Evolutionary conservation across 1,140 invertebrate genomes (phyloP).

Genomic region (Zaprionus davidi): DNA sequence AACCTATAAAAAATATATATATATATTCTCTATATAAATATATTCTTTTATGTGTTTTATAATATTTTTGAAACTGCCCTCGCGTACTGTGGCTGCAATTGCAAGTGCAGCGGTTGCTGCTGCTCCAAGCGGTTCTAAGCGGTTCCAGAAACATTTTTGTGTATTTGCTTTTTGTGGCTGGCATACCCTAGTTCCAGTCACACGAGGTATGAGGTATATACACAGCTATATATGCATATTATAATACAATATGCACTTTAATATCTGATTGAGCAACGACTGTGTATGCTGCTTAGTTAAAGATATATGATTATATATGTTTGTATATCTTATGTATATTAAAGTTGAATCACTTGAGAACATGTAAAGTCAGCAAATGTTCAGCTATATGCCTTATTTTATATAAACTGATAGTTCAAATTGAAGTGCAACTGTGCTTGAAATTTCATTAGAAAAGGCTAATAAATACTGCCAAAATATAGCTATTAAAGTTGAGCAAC

Average conservation of each 20-base stretch:
- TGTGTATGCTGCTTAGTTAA: no score
- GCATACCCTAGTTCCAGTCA: constrained; percentile 10
- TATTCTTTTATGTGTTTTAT: neutral
- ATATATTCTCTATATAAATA: neutral
- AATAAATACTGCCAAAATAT: neutral
- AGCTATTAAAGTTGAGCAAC: no score
- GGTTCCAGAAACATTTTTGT: constrained; percentile 42
- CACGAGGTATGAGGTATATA: neutral
- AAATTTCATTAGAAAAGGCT: neutral
- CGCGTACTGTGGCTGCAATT: neutral
- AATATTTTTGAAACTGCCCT: neutral
- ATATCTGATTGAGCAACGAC: no score
- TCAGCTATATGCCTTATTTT: neutral
- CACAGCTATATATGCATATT: neutral
- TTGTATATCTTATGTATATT: neutral
- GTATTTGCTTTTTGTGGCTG: constrained; percentile 14
- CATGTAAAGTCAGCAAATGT: neutral
- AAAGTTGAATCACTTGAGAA: neutral
- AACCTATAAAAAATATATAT: neutral
- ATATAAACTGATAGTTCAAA: neutral
- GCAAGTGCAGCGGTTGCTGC: constrained; percentile 46
- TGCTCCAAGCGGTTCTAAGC: constrained; percentile 50
- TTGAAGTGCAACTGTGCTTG: neutral
- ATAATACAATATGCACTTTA: no score
- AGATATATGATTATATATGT: no score